Evolutionary conservation across 2,113 vertebrate genomes (phyloP), one percentile per base, ranked within the genome.

Genomic region (Anolis carolinensis): DNA sequence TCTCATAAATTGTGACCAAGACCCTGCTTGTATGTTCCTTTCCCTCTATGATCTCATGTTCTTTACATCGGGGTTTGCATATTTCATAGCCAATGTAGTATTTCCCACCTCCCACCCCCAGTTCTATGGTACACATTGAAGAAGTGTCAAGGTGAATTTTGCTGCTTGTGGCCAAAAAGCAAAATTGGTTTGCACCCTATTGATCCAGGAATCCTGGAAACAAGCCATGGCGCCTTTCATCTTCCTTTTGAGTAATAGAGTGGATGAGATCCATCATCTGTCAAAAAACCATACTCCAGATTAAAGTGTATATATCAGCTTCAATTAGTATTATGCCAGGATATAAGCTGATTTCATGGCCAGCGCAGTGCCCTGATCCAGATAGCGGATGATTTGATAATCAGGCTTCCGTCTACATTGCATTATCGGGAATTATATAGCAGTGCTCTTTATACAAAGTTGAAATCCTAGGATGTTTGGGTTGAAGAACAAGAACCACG

Each of bases 201-300:
- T 94, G 93, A 95, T 95, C 89, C 92, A 90, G 87, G 59, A 39
- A 68, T 52, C n/a, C 62, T 88, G 72, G 81, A 92, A 85, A 79
- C 81, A 86, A 86, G 93, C 87, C 0, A 0, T 82, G 70, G 86
- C 89, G 87, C 90, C 92, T 95, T 93, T 95, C 91, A 93, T 79
- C 91, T 94, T 88, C 89, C 88, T 89, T 86, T 92, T 88, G 88
- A 91, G 90, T 89, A 93, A 91, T 90, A 87, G 92, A 68, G 82
- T 90, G 85, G 87, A 91, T 94, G 94, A 93, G 93, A 94, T 89
- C 94, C 93, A 93, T 93, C 93, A 94, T 93, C 89, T 93, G 90
- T 93, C 92, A 86, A 87, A 89, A 91, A 94, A 91, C 90, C 89
- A 84, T 93, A 91, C 74, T 89, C 89, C 83, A 87, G 89, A 93